Evolutionary conservation across 2,113 vertebrate species (phyloP).

Genomic region (Dasypus novemcinctus): DNA sequence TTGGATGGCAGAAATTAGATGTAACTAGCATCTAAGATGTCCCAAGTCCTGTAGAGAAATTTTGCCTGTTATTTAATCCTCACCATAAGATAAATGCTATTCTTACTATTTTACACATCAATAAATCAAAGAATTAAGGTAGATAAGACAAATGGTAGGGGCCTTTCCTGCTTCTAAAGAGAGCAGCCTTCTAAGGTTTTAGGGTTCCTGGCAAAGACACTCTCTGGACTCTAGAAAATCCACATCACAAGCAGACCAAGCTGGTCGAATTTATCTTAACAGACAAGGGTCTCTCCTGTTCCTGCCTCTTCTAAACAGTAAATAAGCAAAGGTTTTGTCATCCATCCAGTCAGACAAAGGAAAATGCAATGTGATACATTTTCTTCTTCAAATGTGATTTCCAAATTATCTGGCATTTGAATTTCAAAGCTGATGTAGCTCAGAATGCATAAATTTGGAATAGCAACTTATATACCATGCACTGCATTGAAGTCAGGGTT

Average conservation of each 20-base stretch:
- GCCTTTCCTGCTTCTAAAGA: not conserved
- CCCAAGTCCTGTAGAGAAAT: not conserved
- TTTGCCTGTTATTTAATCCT: not conserved
- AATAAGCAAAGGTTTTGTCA: constrained; percentile 37
- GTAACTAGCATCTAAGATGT: not conserved
- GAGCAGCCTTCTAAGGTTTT: not conserved
- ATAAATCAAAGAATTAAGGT: not conserved
- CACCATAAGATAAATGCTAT: not conserved
- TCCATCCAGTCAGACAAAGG: not conserved
- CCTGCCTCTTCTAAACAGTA: not conserved
- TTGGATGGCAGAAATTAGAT: not conserved
- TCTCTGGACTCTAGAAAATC: constrained; percentile 29
- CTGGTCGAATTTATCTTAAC: constrained; percentile 34
- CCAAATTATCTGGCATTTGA: constrained; percentile 58
- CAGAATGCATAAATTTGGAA: not conserved
- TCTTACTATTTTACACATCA: not conserved
- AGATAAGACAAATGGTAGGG: not conserved
- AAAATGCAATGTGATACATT: not conserved
- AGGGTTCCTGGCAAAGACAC: not conserved
- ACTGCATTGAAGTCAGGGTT: not conserved
- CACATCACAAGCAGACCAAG: not conserved
- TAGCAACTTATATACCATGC: not conserved
- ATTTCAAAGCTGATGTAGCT: constrained; percentile 61
- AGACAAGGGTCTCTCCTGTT: constrained; percentile 18
- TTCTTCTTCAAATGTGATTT: constrained; percentile 46